Base-by-base conservation (phyloP, 64 coral and sea anemone genomes). In the Orbicella faveolata region DNA sequence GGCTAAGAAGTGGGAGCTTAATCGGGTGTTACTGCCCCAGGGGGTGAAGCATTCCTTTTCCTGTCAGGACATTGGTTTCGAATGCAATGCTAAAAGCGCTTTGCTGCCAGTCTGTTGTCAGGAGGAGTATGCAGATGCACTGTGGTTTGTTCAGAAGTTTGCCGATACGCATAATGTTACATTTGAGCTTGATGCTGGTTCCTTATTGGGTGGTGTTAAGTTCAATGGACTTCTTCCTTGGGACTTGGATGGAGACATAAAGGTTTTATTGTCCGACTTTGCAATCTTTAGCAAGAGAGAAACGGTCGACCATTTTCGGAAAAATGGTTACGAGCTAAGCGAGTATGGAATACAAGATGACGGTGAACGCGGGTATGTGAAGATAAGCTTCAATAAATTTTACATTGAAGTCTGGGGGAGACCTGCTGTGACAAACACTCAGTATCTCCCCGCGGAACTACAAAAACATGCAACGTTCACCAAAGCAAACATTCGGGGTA, bases 21-120 rank as follows among this genome's bases (percentile, higher is more conserved):
- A 89, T 52, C 75, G 76, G 20, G 36, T 93, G 92, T 62, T 88
- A 3, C 52, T 93, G 26, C 61, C 92, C 0, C 21, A 34, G 35
- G 90, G 83, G 12, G 23, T 87, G 4, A 92, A 59, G 33, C 83
- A 92, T 51, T 78, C 90, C 14, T 91, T 91, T 57, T 91, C 89
- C 4, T 91, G 89, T 83, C 34, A 55, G 11, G 89, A 91, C 36
- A 91, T 84, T 61, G 75, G 25, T 20, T 65, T 89, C n/a, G 64
- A 48, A 61, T 92, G 90, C 36, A 39, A 65, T 6, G n/a, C 61
- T n/a, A 37, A 55, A 0, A 67, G 36, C 25, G 48, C 59, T 12
- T 53, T 86, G 21, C 73, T 92, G 33, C 90, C 90, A 69, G 83
- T 92, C 9, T 92, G 90, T 34, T 92, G 90, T 72, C 90, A 79